These are phyloP conservation scores for Erinaceus europaeus DNA, from an alignment of 2,113 vertebrate species.

Conservation along the genomic window DNA sequence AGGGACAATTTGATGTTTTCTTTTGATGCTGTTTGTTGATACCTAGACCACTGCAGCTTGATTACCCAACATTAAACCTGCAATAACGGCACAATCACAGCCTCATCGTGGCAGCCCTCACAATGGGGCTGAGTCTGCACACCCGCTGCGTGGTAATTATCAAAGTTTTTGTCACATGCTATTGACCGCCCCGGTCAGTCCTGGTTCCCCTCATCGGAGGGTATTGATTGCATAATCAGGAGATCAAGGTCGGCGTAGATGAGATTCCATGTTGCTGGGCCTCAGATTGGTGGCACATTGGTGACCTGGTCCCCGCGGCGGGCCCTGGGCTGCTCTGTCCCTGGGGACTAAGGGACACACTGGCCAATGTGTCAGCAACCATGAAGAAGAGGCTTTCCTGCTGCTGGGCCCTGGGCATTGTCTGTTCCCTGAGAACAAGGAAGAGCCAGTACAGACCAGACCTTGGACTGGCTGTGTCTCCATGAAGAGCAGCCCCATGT, in stretches of 20 bases:
- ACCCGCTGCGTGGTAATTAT: slow-evolving; percentile 96
- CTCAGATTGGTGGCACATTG: too few species aligned
- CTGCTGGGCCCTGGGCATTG: too few species aligned
- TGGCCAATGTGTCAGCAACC: too few species aligned
- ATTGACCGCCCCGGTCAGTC: slow-evolving; percentile 99
- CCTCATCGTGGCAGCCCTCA: slow-evolving; percentile 93
- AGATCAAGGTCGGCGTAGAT: slow-evolving; percentile 94
- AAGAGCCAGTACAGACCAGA: too few species aligned
- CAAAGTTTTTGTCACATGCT: slow-evolving; percentile 95
- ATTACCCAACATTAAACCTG: slow-evolving; percentile 99
- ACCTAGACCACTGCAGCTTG: slow-evolving; percentile 99
- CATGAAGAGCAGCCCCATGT: too few species aligned
- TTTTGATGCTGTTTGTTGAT: slow-evolving; percentile 99
- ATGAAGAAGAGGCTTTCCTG: too few species aligned
- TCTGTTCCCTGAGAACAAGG: too few species aligned
- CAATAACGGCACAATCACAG: slow-evolving; percentile 99
- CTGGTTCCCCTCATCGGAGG: slow-evolving; percentile 98
- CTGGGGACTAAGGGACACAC: too few species aligned
- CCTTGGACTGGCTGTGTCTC: too few species aligned
- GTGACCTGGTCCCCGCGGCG: slow-evolving; percentile 92
- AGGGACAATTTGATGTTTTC: slow-evolving; percentile 98
- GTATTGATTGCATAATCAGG: slow-evolving; percentile 99
- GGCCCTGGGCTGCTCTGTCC: too few species aligned
- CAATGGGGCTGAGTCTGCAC: slow-evolving; percentile 92
- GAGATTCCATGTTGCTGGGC: slow-evolving; percentile 97